These are phyloP conservation scores for Lates calcarifer DNA, from an alignment of 2,113 vertebrate genomes.

Conservation along the genomic window DNA sequence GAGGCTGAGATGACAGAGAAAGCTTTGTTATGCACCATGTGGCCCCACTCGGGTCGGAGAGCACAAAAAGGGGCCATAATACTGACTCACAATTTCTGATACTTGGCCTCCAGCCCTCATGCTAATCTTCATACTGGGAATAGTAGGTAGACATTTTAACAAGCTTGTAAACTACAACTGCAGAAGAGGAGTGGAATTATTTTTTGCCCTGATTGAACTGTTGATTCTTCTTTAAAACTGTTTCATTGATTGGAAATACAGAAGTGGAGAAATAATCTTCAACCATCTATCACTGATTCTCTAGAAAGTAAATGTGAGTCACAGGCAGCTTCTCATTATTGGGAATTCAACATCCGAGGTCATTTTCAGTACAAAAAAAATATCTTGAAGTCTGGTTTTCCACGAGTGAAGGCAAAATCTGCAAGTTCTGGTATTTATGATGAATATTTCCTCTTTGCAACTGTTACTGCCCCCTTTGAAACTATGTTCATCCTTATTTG, in stretches of 20 bases:
- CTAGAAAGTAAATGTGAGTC: neutral
- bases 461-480: neutral
- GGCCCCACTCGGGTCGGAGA: constrained; percentile 21
- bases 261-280: neutral
- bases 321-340: neutral
- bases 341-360: neutral
- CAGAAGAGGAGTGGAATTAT: constrained; percentile 34
- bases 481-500: constrained; percentile 18
- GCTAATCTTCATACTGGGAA: constrained; percentile 49
- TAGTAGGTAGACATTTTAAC: constrained; percentile 52
- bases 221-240: neutral
- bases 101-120: constrained; percentile 25
- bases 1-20: constrained; percentile 20
- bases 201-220: constrained; percentile 43
- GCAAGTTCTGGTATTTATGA: neutral
- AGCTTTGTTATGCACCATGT: constrained; percentile 44
- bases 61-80: neutral
- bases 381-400: neutral
- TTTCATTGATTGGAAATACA: constrained; percentile 7
- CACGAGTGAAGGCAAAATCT: neutral
- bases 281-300: neutral
- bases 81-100: constrained; percentile 54
- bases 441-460: constrained; percentile 13
- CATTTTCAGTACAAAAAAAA: neutral
- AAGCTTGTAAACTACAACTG: constrained; percentile 47